These are phyloP conservation scores for Anadara kagoshimensis DNA, from an alignment of 1,140 invertebrate genomes.

Conservation along the genomic window DNA sequence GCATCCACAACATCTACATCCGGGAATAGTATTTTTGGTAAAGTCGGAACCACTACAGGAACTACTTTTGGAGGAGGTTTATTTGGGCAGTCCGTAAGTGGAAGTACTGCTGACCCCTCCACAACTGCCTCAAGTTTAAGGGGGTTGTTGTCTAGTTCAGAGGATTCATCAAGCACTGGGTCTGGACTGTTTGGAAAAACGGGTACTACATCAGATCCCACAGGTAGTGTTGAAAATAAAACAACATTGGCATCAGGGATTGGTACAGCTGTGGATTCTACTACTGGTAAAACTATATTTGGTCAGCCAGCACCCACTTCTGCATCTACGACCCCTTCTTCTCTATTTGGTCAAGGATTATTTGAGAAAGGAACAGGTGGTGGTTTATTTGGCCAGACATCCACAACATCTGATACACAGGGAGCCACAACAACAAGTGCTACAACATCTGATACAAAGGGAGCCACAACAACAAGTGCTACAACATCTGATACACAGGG, in stretches of 20 bases:
- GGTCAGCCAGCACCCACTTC: slow-evolving; percentile 1
- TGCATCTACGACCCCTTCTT: not conserved
- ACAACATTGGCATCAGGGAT: too few relatives aligned
- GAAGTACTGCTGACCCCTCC: not conserved
- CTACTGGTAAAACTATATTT: not conserved
- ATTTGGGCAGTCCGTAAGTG: slow-evolving; percentile 11
- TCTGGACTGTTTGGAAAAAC: slow-evolving; percentile 13
- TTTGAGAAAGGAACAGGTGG: not conserved
- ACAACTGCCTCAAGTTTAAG: not conserved
- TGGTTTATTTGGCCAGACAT: slow-evolving; percentile 9
- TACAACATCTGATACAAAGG: slow-evolving; percentile 2
- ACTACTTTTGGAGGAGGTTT: slow-evolving; percentile 1
- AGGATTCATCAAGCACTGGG: not conserved
- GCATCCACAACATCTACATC: too few relatives aligned
- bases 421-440: too few relatives aligned
- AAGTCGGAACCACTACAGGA: too few relatives aligned
- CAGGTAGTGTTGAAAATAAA: not conserved
- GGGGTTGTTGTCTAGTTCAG: not conserved
- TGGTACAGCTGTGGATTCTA: too few relatives aligned
- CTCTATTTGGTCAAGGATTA: not conserved
- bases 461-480: not conserved
- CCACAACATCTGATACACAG: slow-evolving; percentile 8
- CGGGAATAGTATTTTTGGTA: too few relatives aligned
- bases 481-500: too few relatives aligned
- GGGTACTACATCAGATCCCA: not conserved